phyloP scores from a whole-genome alignment of 2,888 invertebrate genomes.

The Pristionchus entomophagus region DNA sequence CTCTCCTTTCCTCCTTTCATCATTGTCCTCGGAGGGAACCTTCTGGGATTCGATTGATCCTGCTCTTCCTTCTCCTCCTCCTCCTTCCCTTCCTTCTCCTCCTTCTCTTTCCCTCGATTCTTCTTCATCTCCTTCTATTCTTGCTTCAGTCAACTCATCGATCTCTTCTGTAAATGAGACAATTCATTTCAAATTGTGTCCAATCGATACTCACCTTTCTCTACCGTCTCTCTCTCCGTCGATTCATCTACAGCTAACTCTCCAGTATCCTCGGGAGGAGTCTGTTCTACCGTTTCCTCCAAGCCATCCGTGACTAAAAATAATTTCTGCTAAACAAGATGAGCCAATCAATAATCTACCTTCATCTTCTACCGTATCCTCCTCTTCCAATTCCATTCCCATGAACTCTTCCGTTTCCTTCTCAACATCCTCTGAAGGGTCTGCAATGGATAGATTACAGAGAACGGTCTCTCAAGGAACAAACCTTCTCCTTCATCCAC shows the following conservation, averaged over 20 bases:
- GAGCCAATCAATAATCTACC: neutral
- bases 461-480: neutral
- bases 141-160: neutral
- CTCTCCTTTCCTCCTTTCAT: neutral
- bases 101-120: neutral
- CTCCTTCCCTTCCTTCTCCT: neutral
- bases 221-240: too few species aligned
- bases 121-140: slow-evolving; percentile 6
- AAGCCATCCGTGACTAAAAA: neutral
- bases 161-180: neutral
- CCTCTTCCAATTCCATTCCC: neutral
- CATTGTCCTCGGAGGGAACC: neutral
- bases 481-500: neutral
- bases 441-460: neutral
- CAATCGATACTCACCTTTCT: too few species aligned
- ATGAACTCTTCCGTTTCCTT: neutral
- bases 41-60: too few species aligned
- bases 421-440: neutral
- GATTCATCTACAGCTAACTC: too few species aligned
- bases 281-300: neutral
- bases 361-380: neutral
- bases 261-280: neutral
- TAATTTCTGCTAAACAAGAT: too few species aligned
- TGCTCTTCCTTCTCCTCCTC: neutral
- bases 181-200: too few species aligned